Percentiles rank a stretch among this genome's conserved stretches.
Conservation (phyloP, 2,888 invertebrate genomes). For the Cremastinae sp. region DNA sequence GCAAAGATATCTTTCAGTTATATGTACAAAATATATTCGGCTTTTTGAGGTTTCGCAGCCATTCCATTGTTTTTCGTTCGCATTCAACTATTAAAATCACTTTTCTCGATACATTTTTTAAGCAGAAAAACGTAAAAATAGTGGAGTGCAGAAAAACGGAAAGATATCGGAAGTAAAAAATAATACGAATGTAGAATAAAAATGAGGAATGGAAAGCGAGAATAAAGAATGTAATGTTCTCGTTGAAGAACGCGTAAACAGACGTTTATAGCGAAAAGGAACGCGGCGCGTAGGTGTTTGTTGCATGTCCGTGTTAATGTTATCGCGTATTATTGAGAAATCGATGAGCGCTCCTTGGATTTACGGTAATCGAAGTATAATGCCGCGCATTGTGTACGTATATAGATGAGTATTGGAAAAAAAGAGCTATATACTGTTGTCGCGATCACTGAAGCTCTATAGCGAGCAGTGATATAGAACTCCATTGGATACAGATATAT, state of each 20-base stretch:
- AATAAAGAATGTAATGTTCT: constrained; percentile 16
- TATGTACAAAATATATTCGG: constrained; percentile 2
- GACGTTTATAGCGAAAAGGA: constrained; percentile 21
- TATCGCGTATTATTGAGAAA: constrained; percentile 24
- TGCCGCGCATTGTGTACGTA: constrained; percentile 18
- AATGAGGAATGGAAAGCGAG: background rate
- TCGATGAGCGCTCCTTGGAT: constrained; percentile 38
- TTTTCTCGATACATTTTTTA: too few relatives aligned
- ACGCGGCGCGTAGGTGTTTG: constrained; percentile 6
- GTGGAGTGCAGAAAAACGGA: background rate
- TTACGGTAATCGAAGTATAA: constrained; percentile 40
- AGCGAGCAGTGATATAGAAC: too few relatives aligned
- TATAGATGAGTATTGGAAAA: constrained; percentile 9
- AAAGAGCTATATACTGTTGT: constrained; percentile 12
- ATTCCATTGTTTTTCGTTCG: background rate
- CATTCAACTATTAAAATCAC: constrained; percentile 1
- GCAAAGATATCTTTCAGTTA: too few relatives aligned
- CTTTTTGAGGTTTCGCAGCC: constrained; percentile 25
- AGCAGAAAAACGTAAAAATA: too few relatives aligned
- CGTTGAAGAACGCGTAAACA: constrained; percentile 15
- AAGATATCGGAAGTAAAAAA: too few relatives aligned
- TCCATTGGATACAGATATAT: constrained; percentile 7
- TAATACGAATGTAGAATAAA: background rate
- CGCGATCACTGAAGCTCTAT: constrained; percentile 9
- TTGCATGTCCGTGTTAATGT: background rate